Conservation (phyloP, 2,888 invertebrate species). For the Idaea dimidiata region DNA sequence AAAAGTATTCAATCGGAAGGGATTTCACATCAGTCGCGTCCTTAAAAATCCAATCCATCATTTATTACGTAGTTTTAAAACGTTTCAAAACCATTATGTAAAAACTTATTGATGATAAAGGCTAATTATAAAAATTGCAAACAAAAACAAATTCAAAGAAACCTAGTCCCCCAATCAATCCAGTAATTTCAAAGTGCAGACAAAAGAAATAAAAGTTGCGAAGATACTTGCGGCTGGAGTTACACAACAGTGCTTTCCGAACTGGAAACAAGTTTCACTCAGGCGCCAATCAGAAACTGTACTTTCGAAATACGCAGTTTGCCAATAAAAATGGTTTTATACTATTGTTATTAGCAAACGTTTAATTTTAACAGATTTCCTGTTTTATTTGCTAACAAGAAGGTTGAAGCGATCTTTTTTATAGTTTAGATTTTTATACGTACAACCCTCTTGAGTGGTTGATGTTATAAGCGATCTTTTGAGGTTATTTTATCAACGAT, state of each 20-base stretch:
- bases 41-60: too few relatives aligned
- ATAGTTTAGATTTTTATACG: too few relatives aligned
- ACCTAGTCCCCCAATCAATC: neutral
- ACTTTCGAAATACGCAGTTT: neutral
- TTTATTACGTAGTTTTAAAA: too few relatives aligned
- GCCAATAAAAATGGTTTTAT: neutral
- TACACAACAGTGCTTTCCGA: slow-evolving; percentile 37
- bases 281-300: slow-evolving; percentile 25
- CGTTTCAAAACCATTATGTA: too few relatives aligned
- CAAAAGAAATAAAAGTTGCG: slow-evolving; percentile 20
- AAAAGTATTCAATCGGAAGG: too few relatives aligned
- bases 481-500: too few relatives aligned
- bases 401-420: neutral
- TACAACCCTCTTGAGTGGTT: too few relatives aligned
- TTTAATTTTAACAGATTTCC: neutral
- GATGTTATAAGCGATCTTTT: too few relatives aligned
- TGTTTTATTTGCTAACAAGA: neutral
- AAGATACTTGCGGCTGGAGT: slow-evolving; percentile 25
- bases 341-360: neutral
- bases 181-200: slow-evolving; percentile 10
- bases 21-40: too few relatives aligned
- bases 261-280: slow-evolving; percentile 27
- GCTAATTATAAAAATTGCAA: too few relatives aligned
- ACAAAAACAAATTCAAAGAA: neutral
- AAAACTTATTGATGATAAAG: too few relatives aligned